Base-by-base conservation (phyloP, 2,888 invertebrate genomes). In the Scotopteryx bipunctaria region DNA sequence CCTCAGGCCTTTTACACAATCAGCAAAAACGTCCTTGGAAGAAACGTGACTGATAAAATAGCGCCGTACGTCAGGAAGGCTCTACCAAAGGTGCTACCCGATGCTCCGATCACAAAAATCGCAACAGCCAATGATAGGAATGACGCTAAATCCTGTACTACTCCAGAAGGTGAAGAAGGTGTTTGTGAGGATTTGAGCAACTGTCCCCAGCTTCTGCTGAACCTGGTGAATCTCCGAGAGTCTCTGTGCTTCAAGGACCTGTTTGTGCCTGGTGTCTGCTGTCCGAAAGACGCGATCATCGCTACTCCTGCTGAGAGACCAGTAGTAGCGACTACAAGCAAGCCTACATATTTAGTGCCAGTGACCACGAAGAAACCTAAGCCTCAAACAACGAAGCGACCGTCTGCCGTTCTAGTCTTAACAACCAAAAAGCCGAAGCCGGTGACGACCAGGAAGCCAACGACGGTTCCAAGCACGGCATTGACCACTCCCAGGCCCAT, bases 261-360 rank as follows among this genome's bases (percentile, higher is more conserved):
- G 1, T 97, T 97, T 70, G 95, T 96, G 1, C 98, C 98, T 0
- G 98, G 98, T 1, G 97, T 98, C 1, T 98, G 98, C 73, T 98
- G 98, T 78, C 97, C 97, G 5, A 83, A 90, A 66, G 90, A 88
- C 66, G 86, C 75, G 0, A 71, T 86, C 2, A 73, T 82, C n/a
- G 71, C 80, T 2, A 66, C 78, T 0, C 65, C 71, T 1, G 64
- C 67, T 6, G 90, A 90, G 53, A 83, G 73, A 15, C 85, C 89
- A 4, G 67, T 82, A 0, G 43, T 83, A 1, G 63, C 80, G 0
- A 81, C 88, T 0, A 86, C 89, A 0, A 83, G 75, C 49, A 86
- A 83, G 29, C 87, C 91, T 0, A 90, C 91, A 0, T 85, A 82
- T 60, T 64, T 88, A 49, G 73, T 86, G 2, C 87, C 91, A 6